Evolutionary conservation across 2,888 invertebrate species (phyloP).

Genomic region (Hemithea aestivaria): DNA sequence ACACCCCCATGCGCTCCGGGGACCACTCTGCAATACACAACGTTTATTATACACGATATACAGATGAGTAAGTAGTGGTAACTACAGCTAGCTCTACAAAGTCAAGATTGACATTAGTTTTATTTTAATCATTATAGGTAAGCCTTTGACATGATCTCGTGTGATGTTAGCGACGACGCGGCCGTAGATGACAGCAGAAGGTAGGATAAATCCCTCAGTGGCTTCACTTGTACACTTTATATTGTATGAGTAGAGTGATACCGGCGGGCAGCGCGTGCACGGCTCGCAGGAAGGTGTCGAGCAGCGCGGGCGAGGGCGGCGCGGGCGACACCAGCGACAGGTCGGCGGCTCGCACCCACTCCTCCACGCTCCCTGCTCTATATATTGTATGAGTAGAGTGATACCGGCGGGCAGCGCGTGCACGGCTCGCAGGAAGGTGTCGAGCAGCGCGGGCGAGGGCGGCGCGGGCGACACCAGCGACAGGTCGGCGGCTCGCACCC

Average conservation of each 20-base stretch:
- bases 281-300: constrained; percentile 44
- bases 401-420: constrained; percentile 39
- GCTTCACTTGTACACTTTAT: too few relatives aligned
- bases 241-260: too few relatives aligned
- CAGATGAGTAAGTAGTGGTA: too few relatives aligned
- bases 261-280: constrained; percentile 42
- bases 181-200: too few relatives aligned
- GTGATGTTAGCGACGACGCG: too few relatives aligned
- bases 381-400: too few relatives aligned
- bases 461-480: constrained; percentile 56
- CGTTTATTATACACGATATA: background rate
- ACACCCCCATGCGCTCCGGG: constrained; percentile 41
- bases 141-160: too few relatives aligned
- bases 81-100: too few relatives aligned
- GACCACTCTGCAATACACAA: constrained; percentile 36
- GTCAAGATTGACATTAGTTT: too few relatives aligned
- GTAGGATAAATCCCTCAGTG: too few relatives aligned
- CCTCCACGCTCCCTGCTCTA: too few relatives aligned
- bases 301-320: constrained; percentile 49
- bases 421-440: constrained; percentile 44
- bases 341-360: constrained; percentile 64
- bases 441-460: constrained; percentile 49
- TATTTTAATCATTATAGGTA: too few relatives aligned
- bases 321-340: constrained; percentile 58
- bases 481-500: constrained; percentile 63